Evolutionary conservation across 1,140 invertebrate species (phyloP).

Genomic region (Leguminivora glycinivorella): DNA sequence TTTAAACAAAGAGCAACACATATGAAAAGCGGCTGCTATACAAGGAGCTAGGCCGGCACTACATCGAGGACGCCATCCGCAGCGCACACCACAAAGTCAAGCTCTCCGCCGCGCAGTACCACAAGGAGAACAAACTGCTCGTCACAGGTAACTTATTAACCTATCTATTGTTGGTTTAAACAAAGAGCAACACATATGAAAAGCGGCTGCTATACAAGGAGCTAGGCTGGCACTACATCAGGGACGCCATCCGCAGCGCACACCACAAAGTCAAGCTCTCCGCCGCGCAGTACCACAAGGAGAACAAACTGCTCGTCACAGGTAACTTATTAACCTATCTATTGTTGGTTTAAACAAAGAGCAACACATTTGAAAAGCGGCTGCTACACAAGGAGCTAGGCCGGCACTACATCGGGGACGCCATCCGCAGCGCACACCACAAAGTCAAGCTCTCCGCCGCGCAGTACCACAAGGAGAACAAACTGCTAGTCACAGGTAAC

Average conservation of each 20-base stretch:
- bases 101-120: constrained; percentile 89
- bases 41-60: constrained; percentile 85
- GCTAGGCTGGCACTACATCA: constrained; percentile 85
- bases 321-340: constrained; percentile 56
- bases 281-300: constrained; percentile 88
- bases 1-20: constrained; percentile 36
- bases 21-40: constrained; percentile 81
- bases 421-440: constrained; percentile 81
- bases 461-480: constrained; percentile 88
- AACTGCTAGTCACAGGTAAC: constrained; percentile 87
- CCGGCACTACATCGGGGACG: constrained; percentile 86
- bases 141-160: constrained; percentile 80
- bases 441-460: constrained; percentile 85
- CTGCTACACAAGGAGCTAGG: constrained; percentile 84
- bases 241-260: constrained; percentile 83
- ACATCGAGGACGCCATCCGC: constrained; percentile 84
- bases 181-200: constrained; percentile 33
- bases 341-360: constrained; percentile 39
- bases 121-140: constrained; percentile 87
- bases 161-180: constrained; percentile 28
- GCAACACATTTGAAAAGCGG: constrained; percentile 59
- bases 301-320: constrained; percentile 88
- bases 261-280: constrained; percentile 83
- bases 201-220: constrained; percentile 85
- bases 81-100: constrained; percentile 81